Evolutionary conservation across 1,140 invertebrate species (phyloP), one percentile per base, ranked within the genome.

Genomic region (Drosophila micromelanica): DNA sequence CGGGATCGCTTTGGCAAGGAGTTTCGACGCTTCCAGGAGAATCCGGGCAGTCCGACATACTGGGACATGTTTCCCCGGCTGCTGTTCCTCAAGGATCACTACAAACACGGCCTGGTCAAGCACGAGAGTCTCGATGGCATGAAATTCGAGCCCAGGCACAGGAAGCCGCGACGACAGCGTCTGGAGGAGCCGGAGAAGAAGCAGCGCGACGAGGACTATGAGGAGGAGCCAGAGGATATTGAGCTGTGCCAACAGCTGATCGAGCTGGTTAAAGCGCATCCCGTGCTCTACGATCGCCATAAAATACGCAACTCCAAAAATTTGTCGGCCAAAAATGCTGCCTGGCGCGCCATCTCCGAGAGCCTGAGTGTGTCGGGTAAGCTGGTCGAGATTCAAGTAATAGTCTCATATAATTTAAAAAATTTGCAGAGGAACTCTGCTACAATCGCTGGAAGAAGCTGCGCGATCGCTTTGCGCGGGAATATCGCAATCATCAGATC

Each of bases 391-490:
- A 15, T 51, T 5, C n/a, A 5, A 2, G n/a, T 5, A 13, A 2
- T 8, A 8, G 7, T 5, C n/a, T 9, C 8, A 11, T 0, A 11
- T 11, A 15, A 9, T 2, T 51, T 15, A 2, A 23, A 23, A 27
- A 5, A 27, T 5, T 27, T 45, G 11, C 15, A 91, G 90, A 91
- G 68, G 75, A 90, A 68, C 42, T 76, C 0, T 87, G 82, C 60
- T 91, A 90, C 37, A 91, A 90, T 30, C 86, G 80, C 8, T 91
- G 90, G 90, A 91, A 91, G n/a, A 90, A 90, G 49, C 15, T 91
- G 45, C 71, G 90, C 0, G 90, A 91, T 63, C 85, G 90, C 11
- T 91, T 91, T 40, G 86, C 86, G 0, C 75, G 90, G 0, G 90
- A 91, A 55, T 91, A 90, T 67, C 75, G 90, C 1, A 84, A 77